Evolutionary conservation across 2,113 vertebrate species (phyloP), one percentile per base, ranked within the genome.

Genomic region (Rhizomys pruinosus): DNA sequence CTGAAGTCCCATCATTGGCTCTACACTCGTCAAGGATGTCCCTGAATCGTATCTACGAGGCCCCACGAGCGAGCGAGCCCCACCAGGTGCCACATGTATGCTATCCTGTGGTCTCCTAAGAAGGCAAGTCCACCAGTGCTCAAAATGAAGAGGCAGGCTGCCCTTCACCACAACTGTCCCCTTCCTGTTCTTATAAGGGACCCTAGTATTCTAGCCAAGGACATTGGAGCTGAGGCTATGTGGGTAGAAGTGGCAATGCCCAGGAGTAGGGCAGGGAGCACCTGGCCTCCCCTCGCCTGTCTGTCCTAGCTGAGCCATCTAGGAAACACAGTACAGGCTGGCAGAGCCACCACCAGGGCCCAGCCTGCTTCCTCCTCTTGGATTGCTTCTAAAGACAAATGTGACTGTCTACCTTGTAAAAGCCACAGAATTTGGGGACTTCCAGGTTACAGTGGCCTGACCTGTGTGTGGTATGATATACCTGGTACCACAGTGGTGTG

Each of bases 51-150:
- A 13, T 9, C 32, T 32, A 10, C 0, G 5, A 37, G 16, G 17
- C 34, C 13, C 4, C 3, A 3, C 16, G 10, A 42, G 5, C 16
- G 10, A 42, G 42, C 9, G 1, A 34, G 55, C 57, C 7, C 66
- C 84, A 47, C 4, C 19, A 2, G 47, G 22, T 12, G 29, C 34
- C n/a, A 34, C 4, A 7, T 20, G 32, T 39, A 23, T 2, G 1
- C 44, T 7, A 6, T 57, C 63, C 13, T 84, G 86, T 52, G 44
- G 82, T 66, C 25, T 61, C 37, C 5, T 25, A 20, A 61, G 25
- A 79, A 29, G 7, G 39, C 0, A 0, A 52, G 12, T 19, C 32
- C 27, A 19, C 0, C 32, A 3, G 19, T 11, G 42, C 47, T 61
- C 16, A 13, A 12, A 9, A 13, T 17, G 1, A 5, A 61, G 61